These are phyloP conservation scores for Tragelaphus buxtoni DNA, from an alignment of 2,113 vertebrate species.

Conservation along the genomic window DNA sequence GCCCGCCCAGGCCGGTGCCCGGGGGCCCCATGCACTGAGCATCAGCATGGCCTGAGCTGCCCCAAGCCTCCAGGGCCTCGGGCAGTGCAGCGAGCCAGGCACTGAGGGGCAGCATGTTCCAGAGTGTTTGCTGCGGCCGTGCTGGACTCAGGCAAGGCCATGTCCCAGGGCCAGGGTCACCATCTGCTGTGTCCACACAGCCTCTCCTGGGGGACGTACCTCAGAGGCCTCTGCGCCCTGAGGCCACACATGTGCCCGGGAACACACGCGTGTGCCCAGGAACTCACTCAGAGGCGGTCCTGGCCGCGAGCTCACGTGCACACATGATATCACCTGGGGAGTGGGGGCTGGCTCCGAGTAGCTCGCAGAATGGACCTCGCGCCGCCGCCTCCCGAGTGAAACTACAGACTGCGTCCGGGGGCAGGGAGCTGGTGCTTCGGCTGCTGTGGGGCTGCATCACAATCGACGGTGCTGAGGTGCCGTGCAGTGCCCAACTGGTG, in stretches of 20 bases:
- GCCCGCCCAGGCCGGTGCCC: background rate
- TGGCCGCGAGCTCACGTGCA: background rate
- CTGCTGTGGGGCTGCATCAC: background rate
- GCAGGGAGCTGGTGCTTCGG: background rate
- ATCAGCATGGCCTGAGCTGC: background rate
- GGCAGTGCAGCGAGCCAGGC: background rate
- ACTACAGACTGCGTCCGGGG: background rate
- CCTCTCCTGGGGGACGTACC: background rate
- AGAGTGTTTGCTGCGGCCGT: background rate
- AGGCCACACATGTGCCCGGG: background rate
- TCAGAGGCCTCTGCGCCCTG: background rate
- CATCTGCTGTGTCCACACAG: background rate
- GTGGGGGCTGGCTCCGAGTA: fast-evolving
- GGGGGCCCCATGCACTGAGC: background rate
- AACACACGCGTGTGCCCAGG: no score
- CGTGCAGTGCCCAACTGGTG: no score
- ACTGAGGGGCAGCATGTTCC: background rate
- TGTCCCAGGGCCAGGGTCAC: background rate
- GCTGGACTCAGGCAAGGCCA: background rate
- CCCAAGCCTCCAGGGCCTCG: background rate
- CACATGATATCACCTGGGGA: background rate
- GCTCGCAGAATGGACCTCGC: background rate
- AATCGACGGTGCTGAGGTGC: fast-evolving
- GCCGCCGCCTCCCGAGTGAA: background rate
- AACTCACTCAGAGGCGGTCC: background rate